Base-by-base conservation (phyloP, 2,113 vertebrate genomes). In the Limnothrissa miodon region DNA sequence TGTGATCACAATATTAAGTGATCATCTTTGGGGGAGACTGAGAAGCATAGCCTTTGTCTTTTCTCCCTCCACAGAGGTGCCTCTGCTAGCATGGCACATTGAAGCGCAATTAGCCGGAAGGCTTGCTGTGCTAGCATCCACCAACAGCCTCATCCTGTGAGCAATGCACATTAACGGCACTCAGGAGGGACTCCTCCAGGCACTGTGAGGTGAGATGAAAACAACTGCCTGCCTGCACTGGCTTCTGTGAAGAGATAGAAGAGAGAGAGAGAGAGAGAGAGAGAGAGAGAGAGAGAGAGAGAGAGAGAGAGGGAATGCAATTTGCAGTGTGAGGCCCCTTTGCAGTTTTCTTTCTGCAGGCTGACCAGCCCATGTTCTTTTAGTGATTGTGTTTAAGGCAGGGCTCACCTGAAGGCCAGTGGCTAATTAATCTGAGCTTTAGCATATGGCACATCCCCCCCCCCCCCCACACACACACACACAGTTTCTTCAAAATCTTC, bases 351-450 rank as follows among this genome's bases (percentile, higher is more conserved):
- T 79, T 81, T 81, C 45, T 39, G 53, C 17, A 56, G 53, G 23
- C 53, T 56, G 17, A 19, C 53, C n/a, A 21, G 21, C 23, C 53
- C 4, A 23, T 21, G 4, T 23, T 2, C 46, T 48, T 17, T 48
- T 48, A 15, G 46, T 48, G 51, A 74, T 82, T 81, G 21, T 56
- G 78, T 13, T 45, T 82, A 29, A 66, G 53, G 56, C 45, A 45
- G 42, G 39, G 25, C 59, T 29, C 81, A 84, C 29, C 17, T 85
- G 85, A 81, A 78, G 62, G 46, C 59, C 17, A 33, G 7, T 39
- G 56, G 83, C 51, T 87, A 83, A 88, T 87, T 85, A 84, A 83
- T 86, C 78, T 66, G 74, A 74, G n/a, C 8, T 11, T 62, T 9
- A 21, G 53, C 53, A 56, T 56, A 56, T 48, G 46, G 9, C 15